These are phyloP conservation scores for Nycteola revayana DNA, from an alignment of 2,888 invertebrate genomes.

Conservation along the genomic window DNA sequence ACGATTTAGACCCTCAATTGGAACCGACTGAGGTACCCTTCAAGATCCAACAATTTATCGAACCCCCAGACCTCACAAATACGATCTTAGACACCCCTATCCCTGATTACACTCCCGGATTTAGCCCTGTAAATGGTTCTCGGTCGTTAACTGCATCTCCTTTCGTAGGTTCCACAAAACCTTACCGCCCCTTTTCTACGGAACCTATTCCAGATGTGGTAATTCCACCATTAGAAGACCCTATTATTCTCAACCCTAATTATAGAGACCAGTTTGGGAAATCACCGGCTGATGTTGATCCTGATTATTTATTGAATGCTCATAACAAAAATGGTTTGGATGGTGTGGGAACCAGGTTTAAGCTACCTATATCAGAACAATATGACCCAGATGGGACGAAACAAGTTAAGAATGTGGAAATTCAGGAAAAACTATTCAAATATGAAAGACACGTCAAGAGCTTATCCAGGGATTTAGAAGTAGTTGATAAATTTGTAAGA, in stretches of 20 bases:
- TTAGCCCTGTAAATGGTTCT: constrained; percentile 18
- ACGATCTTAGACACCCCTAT: constrained; percentile 6
- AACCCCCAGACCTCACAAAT: constrained; percentile 31
- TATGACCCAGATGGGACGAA: constrained; percentile 55
- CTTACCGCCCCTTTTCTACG: constrained; percentile 63
- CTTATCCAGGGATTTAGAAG: constrained; percentile 16
- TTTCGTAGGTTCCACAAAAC: constrained; percentile 46
- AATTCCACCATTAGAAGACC: constrained; percentile 56
- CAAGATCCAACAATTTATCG: constrained; percentile 43
- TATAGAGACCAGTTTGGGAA: constrained; percentile 55
- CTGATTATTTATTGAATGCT: constrained; percentile 34
- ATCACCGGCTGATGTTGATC: constrained; percentile 30
- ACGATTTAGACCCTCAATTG: constrained; percentile 64
- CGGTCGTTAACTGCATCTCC: constrained; percentile 56
- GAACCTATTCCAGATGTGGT: constrained; percentile 49
- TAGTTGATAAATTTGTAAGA: constrained; percentile 4
- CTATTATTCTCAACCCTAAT: constrained; percentile 61
- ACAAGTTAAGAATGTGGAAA: constrained; percentile 21
- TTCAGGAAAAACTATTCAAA: constrained; percentile 12
- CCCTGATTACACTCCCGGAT: neutral
- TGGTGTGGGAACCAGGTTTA: constrained; percentile 35
- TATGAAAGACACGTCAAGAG: constrained; percentile 21
- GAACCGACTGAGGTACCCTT: constrained; percentile 66
- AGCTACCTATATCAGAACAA: constrained; percentile 62
- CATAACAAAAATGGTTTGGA: constrained; percentile 7